Base-by-base conservation (phyloP, 1,140 invertebrate species). In the Apolygus lucorum region DNA sequence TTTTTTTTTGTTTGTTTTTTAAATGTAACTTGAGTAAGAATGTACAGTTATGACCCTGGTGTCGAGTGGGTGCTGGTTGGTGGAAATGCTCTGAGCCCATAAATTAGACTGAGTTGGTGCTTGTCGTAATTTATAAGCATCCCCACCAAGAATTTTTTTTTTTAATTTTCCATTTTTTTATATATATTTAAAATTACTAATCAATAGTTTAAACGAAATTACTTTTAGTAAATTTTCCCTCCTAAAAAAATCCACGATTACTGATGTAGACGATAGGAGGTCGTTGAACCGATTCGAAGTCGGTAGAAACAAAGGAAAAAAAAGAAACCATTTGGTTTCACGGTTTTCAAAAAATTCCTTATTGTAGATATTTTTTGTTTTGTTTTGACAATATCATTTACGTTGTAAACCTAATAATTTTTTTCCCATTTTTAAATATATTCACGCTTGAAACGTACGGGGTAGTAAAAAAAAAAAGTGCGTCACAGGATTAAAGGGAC, bases 41-140 rank as follows among this genome's bases (percentile, higher is more conserved):
- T 65, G 64, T 65, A 59, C n/a, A n/a, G n/a, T n/a, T 65, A 27
- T 65, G 34, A 67, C 52, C 64, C 65, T 54, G 65, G 28, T 28
- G 28, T 52, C 28, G 26, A 42, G 17, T 4, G 63, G 68, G 28
- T n/a, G 34, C 17, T 59, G n/a, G n/a, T 52, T 21, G 25, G 49
- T 64, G 63, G 49, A 42, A 52, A 64, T 49, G 63, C 68, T 62
- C 68, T 70, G 68, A 70, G 68, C 26, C 68, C 68, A 49, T 49
- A 59, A 59, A 59, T 59, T 24, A 4, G 54, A 24, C 54, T 22
- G 54, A 59, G 54, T 17, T 59, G 54, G 22, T 24, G 54, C 22
- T 59, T 59, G 22, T 13, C 54, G 4, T 4, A 24, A 59, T 59
- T 59, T 59, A 59, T 59, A 59, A 42, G 22, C 54, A 59, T 21